Evolutionary conservation across 2,113 vertebrate genomes (phyloP), one percentile per base, ranked within the genome.

Genomic region (Syngnathoides biaculeatus): DNA sequence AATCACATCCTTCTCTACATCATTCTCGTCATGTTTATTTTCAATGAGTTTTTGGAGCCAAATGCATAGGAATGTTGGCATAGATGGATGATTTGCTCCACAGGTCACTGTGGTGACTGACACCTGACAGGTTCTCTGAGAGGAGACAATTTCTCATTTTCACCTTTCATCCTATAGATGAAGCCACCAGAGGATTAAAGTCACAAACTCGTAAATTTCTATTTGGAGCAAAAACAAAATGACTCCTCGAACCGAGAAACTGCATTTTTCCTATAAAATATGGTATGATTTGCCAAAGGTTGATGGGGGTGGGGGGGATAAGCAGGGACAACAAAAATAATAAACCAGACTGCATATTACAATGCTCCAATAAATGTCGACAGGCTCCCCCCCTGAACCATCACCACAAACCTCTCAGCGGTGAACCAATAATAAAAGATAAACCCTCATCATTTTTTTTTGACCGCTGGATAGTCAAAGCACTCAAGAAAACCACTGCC

Each of bases 361-460:
- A 55, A 69, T 45, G 15, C 59, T 1, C 6, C n/a, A 39, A 80
- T 74, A 68, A 57, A 71, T 60, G 67, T 45, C 53, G 60, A 67
- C 52, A 68, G 77, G 57, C 62, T 52, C 65, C 35, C 26, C 50
- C 74, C 69, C 19, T 47, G 6, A 85, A 67, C 77, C 66, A 69
- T 66, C 77, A 71, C 62, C 73, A 77, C 83, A 77, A 80, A 79
- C 69, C 72, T 82, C 66, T 30, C 30, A 62, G 75, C 55, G 63
- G 26, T 9, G 15, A 19, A 64, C 69, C 68, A 64, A 74, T 73
- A 78, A 76, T 68, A 82, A 72, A 79, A 40, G 60, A 72, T 72
- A 65, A 86, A 79, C 65, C 69, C 64, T 72, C 79, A 80, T 72
- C 82, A 84, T 68, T 71, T 47, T 53, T 40, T 75, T 75, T 74